These are phyloP conservation scores for Lithosia quadra DNA, from an alignment of 2,888 invertebrate species.

Conservation along the genomic window DNA sequence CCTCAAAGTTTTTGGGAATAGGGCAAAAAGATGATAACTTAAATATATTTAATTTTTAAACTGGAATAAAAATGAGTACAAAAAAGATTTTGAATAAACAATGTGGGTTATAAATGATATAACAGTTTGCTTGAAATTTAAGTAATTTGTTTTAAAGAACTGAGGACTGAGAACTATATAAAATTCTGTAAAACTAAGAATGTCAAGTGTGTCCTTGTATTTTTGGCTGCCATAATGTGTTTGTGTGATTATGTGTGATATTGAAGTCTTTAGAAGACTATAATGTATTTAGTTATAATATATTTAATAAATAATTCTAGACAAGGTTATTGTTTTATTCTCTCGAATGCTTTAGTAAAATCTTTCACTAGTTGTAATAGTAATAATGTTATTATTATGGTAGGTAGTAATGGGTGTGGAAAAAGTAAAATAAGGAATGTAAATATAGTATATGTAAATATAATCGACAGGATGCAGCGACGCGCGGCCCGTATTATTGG, in stretches of 20 bases:
- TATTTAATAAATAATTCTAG: constrained; percentile 43
- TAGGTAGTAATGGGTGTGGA: too few species aligned
- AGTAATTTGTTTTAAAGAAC: not conserved
- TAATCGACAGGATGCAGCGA: too few species aligned
- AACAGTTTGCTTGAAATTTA: not conserved
- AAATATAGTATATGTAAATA: too few species aligned
- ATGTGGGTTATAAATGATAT: not conserved
- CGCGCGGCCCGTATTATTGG: too few species aligned
- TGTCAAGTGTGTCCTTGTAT: not conserved
- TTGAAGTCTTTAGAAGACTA: constrained; percentile 54
- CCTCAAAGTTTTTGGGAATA: too few species aligned
- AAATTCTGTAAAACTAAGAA: not conserved
- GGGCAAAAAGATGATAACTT: not conserved
- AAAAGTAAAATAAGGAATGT: too few species aligned
- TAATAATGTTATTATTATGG: too few species aligned
- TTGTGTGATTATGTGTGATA: constrained; percentile 49
- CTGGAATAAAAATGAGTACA: not conserved
- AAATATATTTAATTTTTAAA: not conserved
- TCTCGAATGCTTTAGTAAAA: not conserved
- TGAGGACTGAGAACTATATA: not conserved
- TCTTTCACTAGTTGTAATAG: too few species aligned
- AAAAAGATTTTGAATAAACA: not conserved
- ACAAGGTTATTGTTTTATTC: constrained; percentile 29
- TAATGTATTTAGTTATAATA: constrained; percentile 45
- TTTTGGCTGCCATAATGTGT: constrained; percentile 19